Evolutionary conservation across 2,888 invertebrate genomes (phyloP).

Genomic region (Drosophila maculinotata): DNA sequence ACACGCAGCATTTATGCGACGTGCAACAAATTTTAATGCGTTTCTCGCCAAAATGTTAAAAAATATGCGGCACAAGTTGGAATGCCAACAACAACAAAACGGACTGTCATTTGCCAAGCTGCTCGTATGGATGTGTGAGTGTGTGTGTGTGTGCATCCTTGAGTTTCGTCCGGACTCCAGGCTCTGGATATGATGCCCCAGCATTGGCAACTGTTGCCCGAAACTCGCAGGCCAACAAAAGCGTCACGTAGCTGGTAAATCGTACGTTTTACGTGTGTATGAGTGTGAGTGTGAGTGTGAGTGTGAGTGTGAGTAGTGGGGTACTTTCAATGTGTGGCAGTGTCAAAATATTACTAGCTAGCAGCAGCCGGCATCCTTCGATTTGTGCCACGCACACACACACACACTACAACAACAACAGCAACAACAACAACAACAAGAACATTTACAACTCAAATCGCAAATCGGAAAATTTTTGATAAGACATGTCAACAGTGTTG

Average conservation of each 20-base stretch:
- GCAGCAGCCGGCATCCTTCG: constrained; percentile 24
- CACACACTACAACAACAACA: background rate
- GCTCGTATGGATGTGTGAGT: constrained; percentile 11
- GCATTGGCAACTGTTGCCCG: constrained; percentile 73
- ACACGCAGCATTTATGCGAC: constrained; percentile 75
- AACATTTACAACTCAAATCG: constrained; percentile 31
- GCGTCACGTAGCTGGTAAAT: constrained; percentile 76
- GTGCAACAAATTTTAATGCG: constrained; percentile 82
- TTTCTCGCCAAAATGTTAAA: constrained; percentile 77
- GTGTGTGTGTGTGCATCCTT: constrained; percentile 31
- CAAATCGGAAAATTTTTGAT: constrained; percentile 52
- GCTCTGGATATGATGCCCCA: constrained; percentile 48
- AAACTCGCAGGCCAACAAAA: constrained; percentile 67
- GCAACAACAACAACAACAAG: constrained; percentile 26
- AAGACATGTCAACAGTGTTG: constrained; percentile 67
- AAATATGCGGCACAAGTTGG: constrained; percentile 80
- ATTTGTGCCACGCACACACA: constrained; percentile 13
- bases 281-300: constrained; percentile 10
- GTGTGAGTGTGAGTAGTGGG: constrained; percentile 19
- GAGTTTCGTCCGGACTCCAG: constrained; percentile 28
- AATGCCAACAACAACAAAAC: constrained; percentile 56
- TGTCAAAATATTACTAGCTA: constrained; percentile 60
- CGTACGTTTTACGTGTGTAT: constrained; percentile 68
- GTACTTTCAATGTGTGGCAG: constrained; percentile 29
- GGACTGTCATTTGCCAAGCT: constrained; percentile 57